Base-by-base conservation (phyloP, 2,113 vertebrate genomes). In the Mesoclemmys tuberculata region DNA sequence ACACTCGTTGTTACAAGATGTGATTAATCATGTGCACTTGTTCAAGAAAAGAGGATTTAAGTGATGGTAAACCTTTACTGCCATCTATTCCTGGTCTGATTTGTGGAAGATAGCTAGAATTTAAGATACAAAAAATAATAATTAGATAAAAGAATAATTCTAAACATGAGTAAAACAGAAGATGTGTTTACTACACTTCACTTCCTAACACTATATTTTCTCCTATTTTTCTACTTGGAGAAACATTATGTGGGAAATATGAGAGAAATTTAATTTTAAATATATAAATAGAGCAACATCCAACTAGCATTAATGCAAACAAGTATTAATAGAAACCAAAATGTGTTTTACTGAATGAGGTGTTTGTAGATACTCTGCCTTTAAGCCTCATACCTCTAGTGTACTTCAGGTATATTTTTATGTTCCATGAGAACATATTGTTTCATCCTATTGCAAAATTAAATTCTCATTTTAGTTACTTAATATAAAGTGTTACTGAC, bases 401-500 rank as follows among this genome's bases (percentile, higher is more conserved):
- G 74, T 46, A 56, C 38, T 74, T 84, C 38, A 84, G 58, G 48
- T 71, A 44, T 38, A 49, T 49, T 82, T 93, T 82, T 52, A 24
- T 92, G 52, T 12, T 86, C 38, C 24, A 84, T 51, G 71, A 56
- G 92, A 89, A 77, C 56, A 55, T 78, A 27, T 56, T 82, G 0
- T 93, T 95, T 92, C 49, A 92, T 56, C 2, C 49, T 93, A 82
- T 74, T 93, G 80, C 11, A 86, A 82, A 88, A 87, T 64, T 2
- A n/a, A 85, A n/a, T 84, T 48, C 56, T 68, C 75, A 4, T 89
- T 94, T 90, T 49, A 92, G 61, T 84, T 84, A 68, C 77, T 90
- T 84, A 79, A 71, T 79, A 93, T 87, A 89, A n/a, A 52, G 27
- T 52, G 29, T 54, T 54, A 38, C 35, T 90, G 41, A 38, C 79